phyloP scores from a whole-genome alignment of 2,888 invertebrate genomes.

The Ypsolopha scabrella region DNA sequence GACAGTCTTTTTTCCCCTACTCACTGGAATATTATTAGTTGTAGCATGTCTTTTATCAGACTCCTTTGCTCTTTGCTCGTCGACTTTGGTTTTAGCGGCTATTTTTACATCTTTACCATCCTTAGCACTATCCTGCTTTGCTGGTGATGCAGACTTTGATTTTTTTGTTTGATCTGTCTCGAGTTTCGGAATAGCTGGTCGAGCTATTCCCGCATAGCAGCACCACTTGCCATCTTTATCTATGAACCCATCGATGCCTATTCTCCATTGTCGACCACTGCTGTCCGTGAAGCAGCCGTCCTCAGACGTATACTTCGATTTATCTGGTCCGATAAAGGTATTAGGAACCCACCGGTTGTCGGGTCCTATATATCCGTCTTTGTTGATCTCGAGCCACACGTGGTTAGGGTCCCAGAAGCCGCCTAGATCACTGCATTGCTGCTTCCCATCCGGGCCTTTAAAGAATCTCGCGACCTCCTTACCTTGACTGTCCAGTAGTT shows the following conservation, averaged over 20 bases:
- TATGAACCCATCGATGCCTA: constrained; percentile 55
- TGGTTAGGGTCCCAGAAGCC: constrained; percentile 50
- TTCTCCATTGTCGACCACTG: constrained; percentile 28
- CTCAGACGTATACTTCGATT: constrained; percentile 46
- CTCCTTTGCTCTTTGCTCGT: no score
- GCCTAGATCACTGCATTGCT: constrained; percentile 55
- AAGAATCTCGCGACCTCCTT: constrained; percentile 51
- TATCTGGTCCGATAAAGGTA: constrained; percentile 55
- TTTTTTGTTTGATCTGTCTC: constrained; percentile 10
- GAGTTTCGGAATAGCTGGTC: constrained; percentile 1
- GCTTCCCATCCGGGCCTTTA: constrained; percentile 53
- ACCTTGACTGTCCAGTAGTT: constrained; percentile 48
- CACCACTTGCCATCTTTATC: constrained; percentile 54
- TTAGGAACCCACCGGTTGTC: constrained; percentile 56
- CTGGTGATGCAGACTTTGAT: no score
- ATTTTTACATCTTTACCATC: no score
- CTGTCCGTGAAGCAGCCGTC: constrained; percentile 46
- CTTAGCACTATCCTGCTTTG: constrained; percentile 20
- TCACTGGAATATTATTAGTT: no score
- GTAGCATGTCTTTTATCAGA: no score
- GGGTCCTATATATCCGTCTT: constrained; percentile 55
- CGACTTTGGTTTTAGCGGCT: no score
- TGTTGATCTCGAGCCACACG: constrained; percentile 53
- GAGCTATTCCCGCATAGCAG: constrained; percentile 9
- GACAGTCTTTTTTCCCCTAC: no score